phyloP scores from a whole-genome alignment of 2,888 invertebrate genomes.

The Megamerina dolium region DNA sequence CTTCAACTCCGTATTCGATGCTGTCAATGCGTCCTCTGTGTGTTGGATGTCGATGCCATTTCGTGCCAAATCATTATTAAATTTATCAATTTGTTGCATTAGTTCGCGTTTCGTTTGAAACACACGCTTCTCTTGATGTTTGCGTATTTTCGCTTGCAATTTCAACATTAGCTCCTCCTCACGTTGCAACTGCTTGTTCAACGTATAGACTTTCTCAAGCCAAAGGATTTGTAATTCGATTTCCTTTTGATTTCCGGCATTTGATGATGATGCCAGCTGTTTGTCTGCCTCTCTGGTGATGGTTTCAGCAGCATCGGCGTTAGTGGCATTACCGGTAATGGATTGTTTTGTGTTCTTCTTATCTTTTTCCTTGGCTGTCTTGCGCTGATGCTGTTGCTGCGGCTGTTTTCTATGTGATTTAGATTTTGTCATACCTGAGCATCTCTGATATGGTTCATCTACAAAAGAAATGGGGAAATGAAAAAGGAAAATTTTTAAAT shows the following conservation, averaged over 20 bases:
- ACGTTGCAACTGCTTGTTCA: slow-evolving; percentile 66
- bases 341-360: slow-evolving; percentile 9
- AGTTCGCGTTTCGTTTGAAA: slow-evolving; percentile 38
- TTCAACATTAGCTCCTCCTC: slow-evolving; percentile 69
- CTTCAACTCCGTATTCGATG: slow-evolving; percentile 54
- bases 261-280: neutral
- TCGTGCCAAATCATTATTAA: slow-evolving; percentile 53
- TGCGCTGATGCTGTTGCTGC: slow-evolving; percentile 7
- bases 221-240: slow-evolving; percentile 57
- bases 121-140: slow-evolving; percentile 48
- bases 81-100: slow-evolving; percentile 38
- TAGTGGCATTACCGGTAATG: slow-evolving; percentile 1
- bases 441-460: slow-evolving; percentile 25
- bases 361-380: neutral
- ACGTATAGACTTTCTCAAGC: slow-evolving; percentile 64
- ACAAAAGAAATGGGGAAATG: slow-evolving; percentile 6
- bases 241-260: slow-evolving; percentile 14
- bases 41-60: slow-evolving; percentile 54
- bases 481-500: slow-evolving; percentile 7
- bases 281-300: neutral
- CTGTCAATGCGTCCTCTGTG: slow-evolving; percentile 52
- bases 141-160: slow-evolving; percentile 59
- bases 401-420: neutral
- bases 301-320: neutral
- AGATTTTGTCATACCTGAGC: neutral